Base-by-base conservation (phyloP, 2,797 vertebrate genomes). In the Spea hammondii region DNA sequence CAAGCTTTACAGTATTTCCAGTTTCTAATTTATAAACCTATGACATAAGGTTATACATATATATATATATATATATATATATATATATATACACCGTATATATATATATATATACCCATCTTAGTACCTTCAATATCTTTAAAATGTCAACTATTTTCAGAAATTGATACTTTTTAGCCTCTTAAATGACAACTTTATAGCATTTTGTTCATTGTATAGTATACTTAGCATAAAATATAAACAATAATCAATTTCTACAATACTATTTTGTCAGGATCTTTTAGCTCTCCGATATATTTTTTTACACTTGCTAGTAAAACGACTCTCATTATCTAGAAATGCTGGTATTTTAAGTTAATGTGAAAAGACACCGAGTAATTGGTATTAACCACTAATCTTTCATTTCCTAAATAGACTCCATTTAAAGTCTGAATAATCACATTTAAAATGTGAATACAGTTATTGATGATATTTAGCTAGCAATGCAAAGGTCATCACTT, bases 281-380 rank as follows among this genome's bases (percentile, higher is more conserved):
- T 49, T 65, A 54, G 44, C 6, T 7, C 13, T 2, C 13, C 47
- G 11, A 8, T 49, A 13, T n/a, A 48, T 8, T 17, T 44, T 76
- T 66, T 46, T 51, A 65, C 57, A 53, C 50, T 57, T 11, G 32
- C 11, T 7, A 46, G n/a, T 55, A 64, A 59, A 72, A 72, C 17
- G 54, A 8, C 59, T 71, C 67, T 50, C 72, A 74, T 76, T 72
- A 65, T 49, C 51, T 44, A 9, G 6, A 53, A 54, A 54, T 32
- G 48, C 51, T 76, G 62, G 64, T 71, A 76, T 71, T 80, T 80
- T 65, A 72, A 45, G 32, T 49, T 80, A 76, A 77, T 81, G 79
- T 53, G 62, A 81, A 64, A 72, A 72, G 69, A 62, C 79, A 68
- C 69, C 72, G 75, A 77, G 74, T 81, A 77, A 77, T 77, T 81